Conservation (phyloP, 2,113 vertebrate species). For the Campylomormyrus numenius region DNA sequence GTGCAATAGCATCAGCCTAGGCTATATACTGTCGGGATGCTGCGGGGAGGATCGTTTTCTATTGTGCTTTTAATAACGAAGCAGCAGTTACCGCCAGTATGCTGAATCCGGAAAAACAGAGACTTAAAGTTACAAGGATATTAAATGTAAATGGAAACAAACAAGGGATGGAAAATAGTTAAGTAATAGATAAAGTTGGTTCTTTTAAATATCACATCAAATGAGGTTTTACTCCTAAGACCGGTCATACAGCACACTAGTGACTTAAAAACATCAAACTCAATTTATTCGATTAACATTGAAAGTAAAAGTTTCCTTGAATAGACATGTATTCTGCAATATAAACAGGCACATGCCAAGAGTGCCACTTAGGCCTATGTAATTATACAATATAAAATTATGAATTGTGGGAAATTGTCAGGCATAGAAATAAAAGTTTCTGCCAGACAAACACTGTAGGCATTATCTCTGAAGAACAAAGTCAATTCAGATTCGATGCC, state of each 20-base stretch:
- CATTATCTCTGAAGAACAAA: background rate
- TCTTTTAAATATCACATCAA: too few species aligned
- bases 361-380: background rate
- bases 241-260: background rate
- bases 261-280: background rate
- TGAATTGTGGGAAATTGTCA: background rate
- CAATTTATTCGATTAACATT: background rate
- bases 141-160: too few species aligned
- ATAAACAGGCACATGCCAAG: background rate
- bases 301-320: background rate
- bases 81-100: background rate
- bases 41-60: background rate
- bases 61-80: background rate
- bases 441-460: background rate
- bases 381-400: background rate
- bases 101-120: background rate
- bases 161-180: too few species aligned
- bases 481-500: background rate
- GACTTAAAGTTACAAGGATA: too few species aligned
- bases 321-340: background rate
- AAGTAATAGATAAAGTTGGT: too few species aligned
- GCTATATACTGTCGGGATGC: background rate
- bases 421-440: background rate
- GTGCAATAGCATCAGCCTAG: too few species aligned
- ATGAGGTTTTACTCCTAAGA: background rate